phyloP scores from a whole-genome alignment of 1,140 invertebrate species.

The Marisa cornuarietis region DNA sequence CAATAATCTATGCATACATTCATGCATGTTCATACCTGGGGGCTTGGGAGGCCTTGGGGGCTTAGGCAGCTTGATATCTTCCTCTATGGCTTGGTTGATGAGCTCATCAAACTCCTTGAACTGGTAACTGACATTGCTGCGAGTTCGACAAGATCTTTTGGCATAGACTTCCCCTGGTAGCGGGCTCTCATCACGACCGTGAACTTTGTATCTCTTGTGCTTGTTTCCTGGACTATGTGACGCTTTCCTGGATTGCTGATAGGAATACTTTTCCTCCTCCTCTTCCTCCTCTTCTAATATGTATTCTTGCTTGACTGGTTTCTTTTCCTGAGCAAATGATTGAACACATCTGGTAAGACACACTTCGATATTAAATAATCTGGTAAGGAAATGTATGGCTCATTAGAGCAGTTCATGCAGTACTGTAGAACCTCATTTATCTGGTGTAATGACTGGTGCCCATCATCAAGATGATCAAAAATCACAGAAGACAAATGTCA shows the following conservation, averaged over 20 bases:
- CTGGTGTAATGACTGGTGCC: too few relatives aligned
- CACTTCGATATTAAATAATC: too few relatives aligned
- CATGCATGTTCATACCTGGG: constrained; percentile 12
- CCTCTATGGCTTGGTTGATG: constrained; percentile 90
- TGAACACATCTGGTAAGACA: too few relatives aligned
- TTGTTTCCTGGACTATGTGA: constrained; percentile 68
- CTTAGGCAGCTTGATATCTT: constrained; percentile 58
- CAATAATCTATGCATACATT: constrained; percentile 8
- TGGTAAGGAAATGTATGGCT: too few relatives aligned
- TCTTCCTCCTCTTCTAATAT: constrained; percentile 33
- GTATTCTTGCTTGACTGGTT: constrained; percentile 33
- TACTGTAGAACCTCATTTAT: too few relatives aligned
- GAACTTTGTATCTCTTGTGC: constrained; percentile 56
- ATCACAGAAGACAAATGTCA: too few relatives aligned
- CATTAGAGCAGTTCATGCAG: too few relatives aligned
- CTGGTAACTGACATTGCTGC: constrained; percentile 75
- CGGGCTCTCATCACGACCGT: constrained; percentile 18
- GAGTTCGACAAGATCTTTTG: constrained; percentile 56
- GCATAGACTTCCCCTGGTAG: constrained; percentile 35
- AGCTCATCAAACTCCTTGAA: constrained; percentile 94
- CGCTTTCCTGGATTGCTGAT: constrained; percentile 73
- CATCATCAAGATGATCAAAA: too few relatives aligned
- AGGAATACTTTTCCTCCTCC: constrained; percentile 68
- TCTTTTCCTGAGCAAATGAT: constrained; percentile 4
- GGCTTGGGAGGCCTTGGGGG: constrained; percentile 34